Conservation (phyloP, 2,888 invertebrate species). For the Thera britannica region DNA sequence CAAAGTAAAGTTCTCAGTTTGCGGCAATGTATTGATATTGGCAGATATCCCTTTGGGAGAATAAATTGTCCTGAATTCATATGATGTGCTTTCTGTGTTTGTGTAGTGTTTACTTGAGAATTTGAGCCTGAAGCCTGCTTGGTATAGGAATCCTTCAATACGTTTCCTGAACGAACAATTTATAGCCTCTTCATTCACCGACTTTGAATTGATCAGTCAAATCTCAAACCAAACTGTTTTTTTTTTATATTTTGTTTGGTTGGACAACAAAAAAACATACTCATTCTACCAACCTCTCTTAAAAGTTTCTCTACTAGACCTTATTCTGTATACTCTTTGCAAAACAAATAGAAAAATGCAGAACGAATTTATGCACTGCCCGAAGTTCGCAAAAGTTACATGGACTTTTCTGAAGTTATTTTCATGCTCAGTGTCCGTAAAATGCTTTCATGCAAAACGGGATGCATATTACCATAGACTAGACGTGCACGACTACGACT, state of each 20-base stretch:
- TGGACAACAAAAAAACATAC: background rate
- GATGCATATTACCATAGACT: conserved; percentile 7
- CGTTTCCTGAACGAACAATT: no score
- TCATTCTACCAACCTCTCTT: conserved; percentile 1
- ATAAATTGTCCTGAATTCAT: background rate
- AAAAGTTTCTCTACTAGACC: background rate
- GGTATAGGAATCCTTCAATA: no score
- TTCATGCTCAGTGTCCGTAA: conserved; percentile 2
- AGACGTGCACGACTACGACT: background rate
- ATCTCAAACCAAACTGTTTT: background rate
- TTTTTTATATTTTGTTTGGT: background rate
- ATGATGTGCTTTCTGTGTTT: background rate
- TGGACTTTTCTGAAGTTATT: conserved; percentile 8
- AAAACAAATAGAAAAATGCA: conserved; percentile 13
- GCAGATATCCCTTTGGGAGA: conserved; percentile 1
- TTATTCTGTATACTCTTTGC: background rate
- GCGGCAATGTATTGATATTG: conserved; percentile 1
- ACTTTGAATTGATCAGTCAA: no score
- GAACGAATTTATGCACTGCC: conserved; percentile 8
- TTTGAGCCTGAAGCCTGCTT: no score
- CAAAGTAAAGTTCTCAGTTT: conserved; percentile 9
- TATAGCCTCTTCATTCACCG: no score
- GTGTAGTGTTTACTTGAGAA: conserved; percentile 7
- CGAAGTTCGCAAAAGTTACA: conserved; percentile 7
- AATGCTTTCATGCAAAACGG: conserved; percentile 11